Conservation (phyloP, 1,140 invertebrate genomes). For the Arion vulgaris region DNA sequence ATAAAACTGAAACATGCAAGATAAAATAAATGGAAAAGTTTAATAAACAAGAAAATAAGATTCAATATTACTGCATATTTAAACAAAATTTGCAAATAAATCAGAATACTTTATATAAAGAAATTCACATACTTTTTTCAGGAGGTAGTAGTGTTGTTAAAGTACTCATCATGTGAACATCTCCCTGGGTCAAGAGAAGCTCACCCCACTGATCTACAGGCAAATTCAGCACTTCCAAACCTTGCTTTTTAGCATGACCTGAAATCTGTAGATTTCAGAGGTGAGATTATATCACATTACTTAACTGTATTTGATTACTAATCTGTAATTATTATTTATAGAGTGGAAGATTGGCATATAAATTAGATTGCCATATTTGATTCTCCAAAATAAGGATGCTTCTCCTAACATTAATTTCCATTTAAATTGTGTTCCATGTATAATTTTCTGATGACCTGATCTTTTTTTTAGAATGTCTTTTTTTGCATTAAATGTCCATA, state of each 20-base stretch:
- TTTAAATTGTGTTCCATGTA: no score
- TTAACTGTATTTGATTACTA: neutral
- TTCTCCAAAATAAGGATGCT: no score
- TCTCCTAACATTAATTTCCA: no score
- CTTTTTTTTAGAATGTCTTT: no score
- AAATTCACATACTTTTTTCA: conserved; percentile 8
- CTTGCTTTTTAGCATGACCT: neutral
- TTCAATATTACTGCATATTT: neutral
- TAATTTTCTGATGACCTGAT: no score
- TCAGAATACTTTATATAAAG: neutral
- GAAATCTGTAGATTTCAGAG: conserved; percentile 2
- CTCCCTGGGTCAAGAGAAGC: conserved; percentile 23
- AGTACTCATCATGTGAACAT: conserved; percentile 1
- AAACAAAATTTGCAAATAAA: neutral
- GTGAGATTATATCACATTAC: neutral
- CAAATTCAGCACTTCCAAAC: neutral
- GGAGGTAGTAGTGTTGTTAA: conserved; percentile 10
- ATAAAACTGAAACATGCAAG: no score
- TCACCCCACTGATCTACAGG: conserved; percentile 24
- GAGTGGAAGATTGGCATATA: neutral
- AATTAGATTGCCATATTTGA: no score
- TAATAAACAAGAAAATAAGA: no score
- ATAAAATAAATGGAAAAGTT: no score
- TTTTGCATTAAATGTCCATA: no score
- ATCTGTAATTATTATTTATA: neutral